Base-by-base conservation (phyloP, 2,113 vertebrate species). In the Hiodon tergisus region DNA sequence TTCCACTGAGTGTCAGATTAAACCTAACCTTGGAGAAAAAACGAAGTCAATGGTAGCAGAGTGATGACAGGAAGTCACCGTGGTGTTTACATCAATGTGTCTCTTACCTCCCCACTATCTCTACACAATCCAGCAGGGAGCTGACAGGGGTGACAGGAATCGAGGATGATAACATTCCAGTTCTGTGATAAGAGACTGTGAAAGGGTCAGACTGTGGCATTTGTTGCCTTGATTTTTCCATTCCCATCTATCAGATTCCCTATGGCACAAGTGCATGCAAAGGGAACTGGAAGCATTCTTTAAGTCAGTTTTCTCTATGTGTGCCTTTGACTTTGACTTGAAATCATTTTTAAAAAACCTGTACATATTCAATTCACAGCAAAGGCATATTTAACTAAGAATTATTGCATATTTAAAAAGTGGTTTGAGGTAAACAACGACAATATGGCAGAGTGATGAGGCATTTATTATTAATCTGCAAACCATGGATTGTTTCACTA, bases 151-250 rank as follows among this genome's bases (percentile, higher is more conserved):
- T 71, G 55, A 59, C 69, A 58, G 61, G 5, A 46, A 46, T 4
- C 3, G 0, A 9, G 31, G 13, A 47, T 17, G 55, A 71, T 71
- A 59, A 59, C 57, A 59, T 48, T 60, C 47, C 69, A 60, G 57
- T 8, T 10, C 31, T 31, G 53, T 46, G 4, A 6, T 54, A 7
- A 9, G 69, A 5, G 54, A 11, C 70, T 58, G n/a, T 9, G 70
- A 71, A 13, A 10, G 66, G 57, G 70, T 60, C 57, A 60, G 10
- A 71, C 17, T 48, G 58, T 58, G 57, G 57, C 13, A 71, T 59
- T 71, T 60, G 60, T 10, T 48, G 70, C 57, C 55, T 48, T 59
- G 31, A 71, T 71, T 71, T 71, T 71, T 54, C 70, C 70, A 60
- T 71, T 48, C 70, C 17, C 31, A 60, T 10, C 57, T 47, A 47